Percentiles rank a stretch among this genome's conserved stretches.
Conservation (phyloP, 2,797 vertebrate genomes). For the Sebastes reedi region DNA sequence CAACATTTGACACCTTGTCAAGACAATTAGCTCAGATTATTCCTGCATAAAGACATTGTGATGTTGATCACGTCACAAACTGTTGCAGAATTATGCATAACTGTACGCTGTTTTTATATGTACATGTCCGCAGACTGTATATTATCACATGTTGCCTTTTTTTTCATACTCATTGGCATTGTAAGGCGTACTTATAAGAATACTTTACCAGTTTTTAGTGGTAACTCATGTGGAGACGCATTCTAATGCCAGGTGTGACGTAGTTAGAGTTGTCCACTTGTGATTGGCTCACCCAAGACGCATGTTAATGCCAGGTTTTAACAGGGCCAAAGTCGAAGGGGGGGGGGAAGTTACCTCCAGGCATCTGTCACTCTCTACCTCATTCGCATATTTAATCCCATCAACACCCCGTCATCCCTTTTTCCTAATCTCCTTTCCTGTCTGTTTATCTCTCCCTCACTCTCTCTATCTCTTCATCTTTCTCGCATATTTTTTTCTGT, state of each 20-base stretch:
- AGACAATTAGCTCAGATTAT: constrained; percentile 65
- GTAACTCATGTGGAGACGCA: too few species aligned
- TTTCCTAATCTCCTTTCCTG: constrained; percentile 10
- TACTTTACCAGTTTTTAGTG: too few species aligned
- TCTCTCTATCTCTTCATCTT: neutral
- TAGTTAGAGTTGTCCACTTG: too few species aligned
- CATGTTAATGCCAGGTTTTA: too few species aligned
- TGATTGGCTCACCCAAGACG: too few species aligned
- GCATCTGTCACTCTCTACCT: constrained; percentile 27
- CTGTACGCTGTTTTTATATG: neutral
- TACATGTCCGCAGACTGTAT: neutral
- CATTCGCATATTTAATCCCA: constrained; percentile 42
- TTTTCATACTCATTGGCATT: neutral
- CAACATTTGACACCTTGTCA: constrained; percentile 74
- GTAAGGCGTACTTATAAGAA: neutral
- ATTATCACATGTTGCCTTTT: neutral
- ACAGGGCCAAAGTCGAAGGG: too few species aligned
- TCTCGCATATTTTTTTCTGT: neutral
- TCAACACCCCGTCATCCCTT: constrained; percentile 23
- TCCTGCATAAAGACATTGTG: constrained; percentile 27
- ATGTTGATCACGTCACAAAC: constrained; percentile 43
- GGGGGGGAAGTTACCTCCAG: constrained; percentile 3
- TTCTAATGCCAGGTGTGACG: too few species aligned
- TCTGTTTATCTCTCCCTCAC: constrained; percentile 3
- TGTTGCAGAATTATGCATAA: neutral